Evolutionary conservation across 2,113 vertebrate species (phyloP).

Genomic region (Sarotherodon lohbergeri): DNA sequence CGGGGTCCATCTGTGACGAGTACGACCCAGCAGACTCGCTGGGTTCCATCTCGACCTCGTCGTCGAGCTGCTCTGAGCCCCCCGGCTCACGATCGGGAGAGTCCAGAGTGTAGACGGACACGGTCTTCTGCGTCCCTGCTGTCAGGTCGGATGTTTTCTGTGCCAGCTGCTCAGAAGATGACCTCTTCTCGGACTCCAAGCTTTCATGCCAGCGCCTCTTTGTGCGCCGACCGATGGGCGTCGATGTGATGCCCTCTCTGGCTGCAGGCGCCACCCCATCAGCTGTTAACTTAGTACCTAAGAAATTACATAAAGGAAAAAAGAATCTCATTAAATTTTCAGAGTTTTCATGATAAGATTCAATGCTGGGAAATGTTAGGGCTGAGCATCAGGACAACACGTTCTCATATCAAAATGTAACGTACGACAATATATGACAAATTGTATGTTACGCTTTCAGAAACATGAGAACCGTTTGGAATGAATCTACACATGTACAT

Average conservation of each 20-base stretch:
- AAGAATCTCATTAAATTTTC: neutral
- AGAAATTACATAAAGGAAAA: neutral
- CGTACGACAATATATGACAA: neutral
- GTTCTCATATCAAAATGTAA: neutral
- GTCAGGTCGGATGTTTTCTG: neutral
- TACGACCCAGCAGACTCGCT: neutral
- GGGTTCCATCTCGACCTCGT: neutral
- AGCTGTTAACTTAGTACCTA: neutral
- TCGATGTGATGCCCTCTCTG: neutral
- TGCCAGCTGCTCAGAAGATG: neutral
- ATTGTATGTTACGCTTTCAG: neutral
- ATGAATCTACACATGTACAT: neutral
- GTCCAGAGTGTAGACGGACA: slow-evolving; percentile 20
- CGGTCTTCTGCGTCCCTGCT: neutral
- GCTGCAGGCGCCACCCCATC: neutral
- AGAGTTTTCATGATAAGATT: neutral
- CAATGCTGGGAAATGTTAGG: neutral
- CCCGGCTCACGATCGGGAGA: slow-evolving; percentile 9
- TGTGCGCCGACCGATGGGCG: neutral
- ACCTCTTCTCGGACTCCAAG: neutral
- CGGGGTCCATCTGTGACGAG: neutral
- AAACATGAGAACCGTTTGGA: accelerated
- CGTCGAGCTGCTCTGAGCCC: neutral
- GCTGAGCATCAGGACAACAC: neutral
- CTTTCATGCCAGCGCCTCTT: slow-evolving; percentile 1